phyloP scores from a whole-genome alignment of 2,888 invertebrate species.

The Dusona sp. region DNA sequence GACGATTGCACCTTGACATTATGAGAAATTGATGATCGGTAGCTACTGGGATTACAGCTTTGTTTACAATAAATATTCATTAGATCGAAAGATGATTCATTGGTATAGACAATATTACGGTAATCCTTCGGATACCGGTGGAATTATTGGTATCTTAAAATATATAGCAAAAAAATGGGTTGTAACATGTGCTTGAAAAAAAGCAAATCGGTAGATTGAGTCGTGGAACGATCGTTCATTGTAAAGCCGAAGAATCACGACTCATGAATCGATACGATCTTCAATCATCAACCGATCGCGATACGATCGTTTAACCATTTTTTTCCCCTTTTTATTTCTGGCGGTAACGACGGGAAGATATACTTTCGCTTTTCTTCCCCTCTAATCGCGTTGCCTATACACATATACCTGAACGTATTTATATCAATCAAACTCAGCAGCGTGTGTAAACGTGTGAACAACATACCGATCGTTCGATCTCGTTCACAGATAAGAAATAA shows the following conservation, averaged over 20 bases:
- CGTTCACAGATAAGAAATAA: constrained; percentile 61
- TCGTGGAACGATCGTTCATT: not conserved
- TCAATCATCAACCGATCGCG: constrained; percentile 25
- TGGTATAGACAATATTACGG: not conserved
- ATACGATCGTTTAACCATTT: constrained; percentile 32
- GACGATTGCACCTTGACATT: constrained; percentile 51
- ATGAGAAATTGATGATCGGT: not conserved
- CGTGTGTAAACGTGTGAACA: not conserved
- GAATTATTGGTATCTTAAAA: constrained; percentile 7
- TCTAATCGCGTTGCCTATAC: not conserved
- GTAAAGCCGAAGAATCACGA: constrained; percentile 24
- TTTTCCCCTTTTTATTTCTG: constrained; percentile 6
- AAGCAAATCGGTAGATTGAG: not conserved
- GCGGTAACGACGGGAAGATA: constrained; percentile 43
- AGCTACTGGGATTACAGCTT: not conserved
- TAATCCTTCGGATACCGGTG: constrained; percentile 9
- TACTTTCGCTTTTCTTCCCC: constrained; percentile 57
- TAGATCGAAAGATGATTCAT: constrained; percentile 7
- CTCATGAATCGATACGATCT: constrained; percentile 40
- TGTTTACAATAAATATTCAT: constrained; percentile 38
- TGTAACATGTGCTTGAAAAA: not conserved
- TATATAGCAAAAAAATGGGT: constrained; percentile 33
- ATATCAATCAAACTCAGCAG: constrained; percentile 7
- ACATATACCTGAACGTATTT: not conserved
- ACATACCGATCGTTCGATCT: constrained; percentile 61